Percentiles rank a stretch among this genome's conserved stretches.
Evolutionary conservation across 2,888 invertebrate species (phyloP).

Genomic region (Torymus aiolomorphi): DNA sequence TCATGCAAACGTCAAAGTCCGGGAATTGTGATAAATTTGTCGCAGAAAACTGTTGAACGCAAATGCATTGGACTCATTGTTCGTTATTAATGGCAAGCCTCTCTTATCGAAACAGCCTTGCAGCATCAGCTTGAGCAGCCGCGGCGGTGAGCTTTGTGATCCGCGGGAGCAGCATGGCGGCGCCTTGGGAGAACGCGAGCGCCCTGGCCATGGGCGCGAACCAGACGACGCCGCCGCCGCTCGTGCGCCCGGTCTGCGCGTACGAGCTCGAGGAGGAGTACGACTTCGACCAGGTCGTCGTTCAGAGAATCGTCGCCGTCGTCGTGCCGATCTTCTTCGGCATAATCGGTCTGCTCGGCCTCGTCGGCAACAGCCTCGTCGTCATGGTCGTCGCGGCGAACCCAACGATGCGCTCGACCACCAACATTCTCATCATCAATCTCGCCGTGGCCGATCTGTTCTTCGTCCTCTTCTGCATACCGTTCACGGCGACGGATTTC

Average conservation of each 20-base stretch:
- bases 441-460: slow-evolving; percentile 92
- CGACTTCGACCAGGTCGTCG: slow-evolving; percentile 69
- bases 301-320: slow-evolving; percentile 81
- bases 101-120: slow-evolving; percentile 3
- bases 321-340: slow-evolving; percentile 90
- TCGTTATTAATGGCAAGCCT: too few relatives aligned
- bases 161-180: slow-evolving; percentile 16
- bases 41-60: too few relatives aligned
- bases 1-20: too few relatives aligned
- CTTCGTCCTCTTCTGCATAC: slow-evolving; percentile 95
- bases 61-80: too few relatives aligned
- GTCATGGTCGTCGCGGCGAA: slow-evolving; percentile 92
- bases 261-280: slow-evolving; percentile 58
- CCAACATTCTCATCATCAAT: slow-evolving; percentile 93
- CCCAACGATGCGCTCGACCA: slow-evolving; percentile 94
- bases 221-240: slow-evolving; percentile 41
- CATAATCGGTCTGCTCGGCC: slow-evolving; percentile 89
- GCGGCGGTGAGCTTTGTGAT: background rate
- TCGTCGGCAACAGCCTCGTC: slow-evolving; percentile 92
- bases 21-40: too few relatives aligned
- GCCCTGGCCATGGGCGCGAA: background rate
- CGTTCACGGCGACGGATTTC: slow-evolving; percentile 94
- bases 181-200: slow-evolving; percentile 19
- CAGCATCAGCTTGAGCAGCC: slow-evolving; percentile 15
- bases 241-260: slow-evolving; percentile 29